Conservation (phyloP, 2,797 vertebrate genomes). For the Otus scops region DNA sequence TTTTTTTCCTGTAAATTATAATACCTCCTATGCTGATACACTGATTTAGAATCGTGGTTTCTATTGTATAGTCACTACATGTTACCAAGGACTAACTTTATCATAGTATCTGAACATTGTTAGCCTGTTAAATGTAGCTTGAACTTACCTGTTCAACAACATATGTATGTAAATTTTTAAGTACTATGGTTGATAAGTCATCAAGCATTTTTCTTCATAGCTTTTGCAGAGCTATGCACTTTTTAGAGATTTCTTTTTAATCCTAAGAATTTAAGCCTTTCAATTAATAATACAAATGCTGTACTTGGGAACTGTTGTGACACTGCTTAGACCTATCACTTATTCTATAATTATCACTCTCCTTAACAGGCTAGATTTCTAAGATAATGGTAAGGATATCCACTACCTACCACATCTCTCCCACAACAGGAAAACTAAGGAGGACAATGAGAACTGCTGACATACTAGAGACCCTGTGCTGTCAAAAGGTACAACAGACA, state of each 20-base stretch:
- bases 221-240: not conserved
- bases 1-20: not conserved
- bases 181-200: not conserved
- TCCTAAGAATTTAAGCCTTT: not conserved
- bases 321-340: not conserved
- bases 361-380: not conserved
- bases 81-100: not conserved
- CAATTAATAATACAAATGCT: not conserved
- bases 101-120: not conserved
- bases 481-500: not conserved
- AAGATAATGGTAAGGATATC: not conserved
- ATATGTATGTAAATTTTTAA: not conserved
- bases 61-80: not conserved
- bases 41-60: not conserved
- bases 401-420: not conserved
- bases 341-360: not conserved
- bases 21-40: not conserved
- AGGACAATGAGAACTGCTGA: not conserved
- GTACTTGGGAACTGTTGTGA: not conserved
- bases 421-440: not conserved
- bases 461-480: not conserved
- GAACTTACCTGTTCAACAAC: not conserved
- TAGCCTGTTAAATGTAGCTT: not conserved
- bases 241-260: not conserved
- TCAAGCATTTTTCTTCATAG: not conserved